Evolutionary conservation across 2,113 vertebrate genomes (phyloP).

Genomic region (Melanostigma gelatinosum): DNA sequence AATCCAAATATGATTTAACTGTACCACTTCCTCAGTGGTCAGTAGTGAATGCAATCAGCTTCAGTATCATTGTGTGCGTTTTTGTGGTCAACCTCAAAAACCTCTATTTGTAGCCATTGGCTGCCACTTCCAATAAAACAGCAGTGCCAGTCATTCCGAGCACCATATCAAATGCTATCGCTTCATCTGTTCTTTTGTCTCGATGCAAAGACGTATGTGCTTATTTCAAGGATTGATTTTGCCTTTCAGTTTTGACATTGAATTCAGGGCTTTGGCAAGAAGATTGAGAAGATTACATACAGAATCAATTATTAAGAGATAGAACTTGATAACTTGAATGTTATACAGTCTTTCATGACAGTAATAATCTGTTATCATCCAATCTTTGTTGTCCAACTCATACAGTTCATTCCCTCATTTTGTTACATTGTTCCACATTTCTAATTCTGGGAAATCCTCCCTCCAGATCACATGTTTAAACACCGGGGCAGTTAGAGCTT

Average conservation of each 20-base stretch:
- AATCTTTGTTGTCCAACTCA: background rate
- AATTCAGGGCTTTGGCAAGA: background rate
- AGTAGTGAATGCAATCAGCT: background rate
- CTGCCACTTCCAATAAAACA: background rate
- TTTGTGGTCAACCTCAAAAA: background rate
- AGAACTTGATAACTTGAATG: background rate
- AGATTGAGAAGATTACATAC: background rate
- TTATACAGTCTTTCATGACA: background rate
- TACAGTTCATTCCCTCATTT: background rate
- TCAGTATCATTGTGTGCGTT: background rate
- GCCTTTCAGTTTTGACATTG: background rate
- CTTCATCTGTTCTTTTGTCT: background rate
- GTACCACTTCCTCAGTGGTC: background rate
- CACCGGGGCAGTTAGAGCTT: background rate
- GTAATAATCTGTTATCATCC: background rate
- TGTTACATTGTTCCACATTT: background rate
- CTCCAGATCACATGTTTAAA: background rate
- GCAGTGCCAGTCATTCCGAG: background rate
- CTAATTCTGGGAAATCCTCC: background rate
- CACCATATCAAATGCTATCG: background rate
- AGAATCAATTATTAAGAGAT: conserved; percentile 5
- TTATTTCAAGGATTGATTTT: background rate
- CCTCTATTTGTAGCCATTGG: background rate
- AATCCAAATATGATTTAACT: background rate
- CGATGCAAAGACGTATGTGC: background rate